These are phyloP conservation scores for Coptodon bakossiorum DNA, from an alignment of 2,113 vertebrate genomes.

Conservation along the genomic window DNA sequence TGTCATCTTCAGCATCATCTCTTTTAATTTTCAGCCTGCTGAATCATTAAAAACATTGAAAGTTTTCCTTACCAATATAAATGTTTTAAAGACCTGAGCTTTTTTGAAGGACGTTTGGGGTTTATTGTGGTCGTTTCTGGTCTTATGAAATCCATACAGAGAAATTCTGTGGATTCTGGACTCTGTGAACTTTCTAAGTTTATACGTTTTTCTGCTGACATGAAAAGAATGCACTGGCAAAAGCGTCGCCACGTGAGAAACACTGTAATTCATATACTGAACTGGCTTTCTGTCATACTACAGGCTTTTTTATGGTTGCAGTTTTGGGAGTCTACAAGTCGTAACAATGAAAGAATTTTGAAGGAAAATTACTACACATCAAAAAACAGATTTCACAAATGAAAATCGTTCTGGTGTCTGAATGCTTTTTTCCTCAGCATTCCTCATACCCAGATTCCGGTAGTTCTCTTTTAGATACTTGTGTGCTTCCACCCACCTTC, in stretches of 20 bases:
- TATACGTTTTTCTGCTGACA: neutral
- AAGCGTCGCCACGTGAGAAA: neutral
- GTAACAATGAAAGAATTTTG: neutral
- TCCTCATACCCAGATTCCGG: neutral
- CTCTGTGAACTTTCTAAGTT: neutral
- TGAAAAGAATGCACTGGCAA: neutral
- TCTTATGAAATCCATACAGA: slow-evolving; percentile 21
- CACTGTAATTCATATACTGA: neutral
- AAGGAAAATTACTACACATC: neutral
- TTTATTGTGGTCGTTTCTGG: slow-evolving; percentile 8
- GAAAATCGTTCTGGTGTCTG: neutral
- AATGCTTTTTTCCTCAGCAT: neutral
- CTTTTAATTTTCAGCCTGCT: neutral
- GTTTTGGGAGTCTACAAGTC: neutral
- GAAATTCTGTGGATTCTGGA: neutral
- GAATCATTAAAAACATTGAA: neutral
- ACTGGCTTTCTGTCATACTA: neutral
- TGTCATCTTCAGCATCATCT: neutral
- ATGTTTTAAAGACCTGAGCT: neutral
- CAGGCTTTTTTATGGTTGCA: neutral
- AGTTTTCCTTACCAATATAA: neutral
- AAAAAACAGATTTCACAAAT: neutral
- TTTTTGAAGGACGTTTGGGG: neutral
- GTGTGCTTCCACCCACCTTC: neutral
- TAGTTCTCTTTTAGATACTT: neutral